These are phyloP conservation scores for Cetonia aurata DNA, from an alignment of 2,888 invertebrate species.

Conservation along the genomic window DNA sequence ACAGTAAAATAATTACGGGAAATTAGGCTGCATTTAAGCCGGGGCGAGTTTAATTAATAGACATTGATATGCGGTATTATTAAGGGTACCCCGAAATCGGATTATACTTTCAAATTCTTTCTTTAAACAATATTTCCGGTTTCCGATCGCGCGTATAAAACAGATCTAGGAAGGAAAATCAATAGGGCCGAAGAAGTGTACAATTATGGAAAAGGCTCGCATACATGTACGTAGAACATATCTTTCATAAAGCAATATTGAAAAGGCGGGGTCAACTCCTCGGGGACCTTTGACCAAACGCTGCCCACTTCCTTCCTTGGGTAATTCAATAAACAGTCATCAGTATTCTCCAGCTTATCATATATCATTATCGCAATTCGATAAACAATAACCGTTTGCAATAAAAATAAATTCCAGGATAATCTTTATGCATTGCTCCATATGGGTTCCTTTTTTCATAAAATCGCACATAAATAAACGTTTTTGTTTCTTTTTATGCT, in stretches of 20 bases:
- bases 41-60: slow-evolving; percentile 54
- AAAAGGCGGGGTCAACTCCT: slow-evolving; percentile 56
- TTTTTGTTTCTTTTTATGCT: slow-evolving; percentile 9
- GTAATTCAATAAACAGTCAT: slow-evolving; percentile 65
- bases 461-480: slow-evolving; percentile 22
- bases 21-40: slow-evolving; percentile 64
- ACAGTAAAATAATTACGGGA: slow-evolving; percentile 65
- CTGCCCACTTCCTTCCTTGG: slow-evolving; percentile 63
- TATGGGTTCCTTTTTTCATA: slow-evolving; percentile 20
- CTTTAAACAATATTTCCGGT: background rate
- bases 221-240: slow-evolving; percentile 40
- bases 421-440: slow-evolving; percentile 4
- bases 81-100: background rate
- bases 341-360: slow-evolving; percentile 56
- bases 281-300: slow-evolving; percentile 58
- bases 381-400: slow-evolving; percentile 38
- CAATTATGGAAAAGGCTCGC: slow-evolving; percentile 49
- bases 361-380: slow-evolving; percentile 52
- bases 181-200: slow-evolving; percentile 42
- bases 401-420: slow-evolving; percentile 35
- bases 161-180: slow-evolving; percentile 39
- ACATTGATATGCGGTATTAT: slow-evolving; percentile 27
- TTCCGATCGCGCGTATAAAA: background rate
- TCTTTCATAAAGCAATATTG: slow-evolving; percentile 62
- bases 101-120: slow-evolving; percentile 2